These are phyloP conservation scores for Beaufortia kweichowensis DNA, from an alignment of 2,113 vertebrate genomes.

Conservation along the genomic window DNA sequence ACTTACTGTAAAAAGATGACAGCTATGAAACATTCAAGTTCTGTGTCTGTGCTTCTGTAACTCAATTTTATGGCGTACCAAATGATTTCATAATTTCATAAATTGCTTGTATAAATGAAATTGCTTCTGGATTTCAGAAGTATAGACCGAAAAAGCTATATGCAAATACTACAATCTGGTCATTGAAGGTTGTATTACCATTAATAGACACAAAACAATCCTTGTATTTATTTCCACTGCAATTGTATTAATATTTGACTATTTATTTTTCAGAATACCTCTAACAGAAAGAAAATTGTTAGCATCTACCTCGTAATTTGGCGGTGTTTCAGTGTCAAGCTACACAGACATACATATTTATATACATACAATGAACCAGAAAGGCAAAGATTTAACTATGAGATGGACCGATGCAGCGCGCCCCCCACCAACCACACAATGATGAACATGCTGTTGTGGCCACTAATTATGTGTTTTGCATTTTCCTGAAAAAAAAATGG, in stretches of 20 bases:
- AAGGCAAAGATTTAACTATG: background rate
- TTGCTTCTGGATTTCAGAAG: background rate
- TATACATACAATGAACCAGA: slow-evolving; percentile 16
- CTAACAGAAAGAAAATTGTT: background rate
- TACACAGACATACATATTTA: slow-evolving; percentile 20
- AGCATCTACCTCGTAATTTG: slow-evolving; percentile 26
- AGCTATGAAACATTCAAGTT: no score
- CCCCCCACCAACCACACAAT: background rate
- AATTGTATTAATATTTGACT: background rate
- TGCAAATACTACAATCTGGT: background rate
- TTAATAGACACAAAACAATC: background rate
- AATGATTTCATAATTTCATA: no score
- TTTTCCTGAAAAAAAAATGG: slow-evolving; percentile 26
- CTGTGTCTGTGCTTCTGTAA: no score
- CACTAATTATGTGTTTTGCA: slow-evolving; percentile 40
- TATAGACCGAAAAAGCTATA: background rate
- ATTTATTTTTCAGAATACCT: background rate
- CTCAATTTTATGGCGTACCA: no score
- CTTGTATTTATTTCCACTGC: background rate
- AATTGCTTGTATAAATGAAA: no score
- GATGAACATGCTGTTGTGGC: slow-evolving; percentile 10
- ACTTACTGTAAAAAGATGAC: no score
- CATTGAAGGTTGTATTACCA: background rate
- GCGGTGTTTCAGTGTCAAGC: background rate
- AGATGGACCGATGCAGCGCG: slow-evolving; percentile 3